Conservation (phyloP, 2,113 vertebrate species). For the Alligator sinensis region DNA sequence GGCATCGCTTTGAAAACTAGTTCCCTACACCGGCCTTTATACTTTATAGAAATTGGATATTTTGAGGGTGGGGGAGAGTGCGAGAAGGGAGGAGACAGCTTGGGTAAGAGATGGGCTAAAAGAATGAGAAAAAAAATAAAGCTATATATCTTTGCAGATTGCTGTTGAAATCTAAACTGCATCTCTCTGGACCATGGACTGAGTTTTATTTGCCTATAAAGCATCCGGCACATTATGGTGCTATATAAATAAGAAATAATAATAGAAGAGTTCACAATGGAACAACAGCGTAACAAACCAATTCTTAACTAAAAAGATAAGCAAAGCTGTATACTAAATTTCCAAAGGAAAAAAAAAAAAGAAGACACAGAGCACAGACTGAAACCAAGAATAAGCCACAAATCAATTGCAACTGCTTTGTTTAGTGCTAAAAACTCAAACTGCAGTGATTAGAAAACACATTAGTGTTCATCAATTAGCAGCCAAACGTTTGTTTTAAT, state of each 20-base stretch:
- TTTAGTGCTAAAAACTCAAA: conserved; percentile 98
- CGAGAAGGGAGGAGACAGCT: not conserved
- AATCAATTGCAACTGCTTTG: conserved; percentile 97
- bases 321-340: conserved; percentile 76
- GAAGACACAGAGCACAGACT: conserved; percentile 58
- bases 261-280: conserved; percentile 34
- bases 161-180: not conserved
- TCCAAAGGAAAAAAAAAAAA: conserved; percentile 42
- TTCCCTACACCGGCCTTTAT: not conserved
- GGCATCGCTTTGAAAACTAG: not conserved
- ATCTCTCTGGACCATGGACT: conserved; percentile 69
- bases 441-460: conserved; percentile 99
- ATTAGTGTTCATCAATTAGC: conserved; percentile 99
- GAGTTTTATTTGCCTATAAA: not conserved
- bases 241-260: conserved; percentile 32
- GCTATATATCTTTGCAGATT: not conserved
- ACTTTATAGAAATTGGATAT: not conserved
- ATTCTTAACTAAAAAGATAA: conserved; percentile 78
- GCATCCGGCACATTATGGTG: conserved; percentile 34
- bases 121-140: not conserved
- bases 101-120: not conserved
- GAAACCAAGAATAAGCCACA: conserved; percentile 82
- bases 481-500: conserved; percentile 96
- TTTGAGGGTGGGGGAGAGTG: not conserved
- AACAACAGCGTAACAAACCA: conserved; percentile 64